phyloP scores from a whole-genome alignment of 2,113 vertebrate species.

The Baryphthengus martii region DNA sequence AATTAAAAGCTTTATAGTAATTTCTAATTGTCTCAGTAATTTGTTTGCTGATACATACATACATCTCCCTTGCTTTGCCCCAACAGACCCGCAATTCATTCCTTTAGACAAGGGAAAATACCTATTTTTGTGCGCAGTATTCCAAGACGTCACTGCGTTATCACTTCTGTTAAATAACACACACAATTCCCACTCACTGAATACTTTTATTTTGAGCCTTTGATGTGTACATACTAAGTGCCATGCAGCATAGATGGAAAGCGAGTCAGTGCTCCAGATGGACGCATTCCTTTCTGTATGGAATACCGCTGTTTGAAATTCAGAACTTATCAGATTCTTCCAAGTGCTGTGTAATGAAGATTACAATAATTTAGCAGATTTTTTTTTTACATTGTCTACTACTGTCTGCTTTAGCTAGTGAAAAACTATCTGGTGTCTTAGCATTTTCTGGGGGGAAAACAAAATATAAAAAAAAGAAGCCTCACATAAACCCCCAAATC shows the following conservation, averaged over 20 bases:
- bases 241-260: background rate
- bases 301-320: background rate
- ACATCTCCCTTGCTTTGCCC: background rate
- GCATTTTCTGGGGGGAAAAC: background rate
- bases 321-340: background rate
- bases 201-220: conserved; percentile 23
- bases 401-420: background rate
- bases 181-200: background rate
- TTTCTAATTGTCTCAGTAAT: background rate
- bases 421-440: background rate
- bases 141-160: background rate
- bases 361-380: background rate
- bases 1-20: background rate
- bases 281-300: background rate
- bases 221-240: background rate
- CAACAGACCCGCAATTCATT: background rate
- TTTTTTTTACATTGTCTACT: background rate
- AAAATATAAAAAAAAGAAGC: background rate
- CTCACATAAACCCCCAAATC: background rate
- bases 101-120: background rate
- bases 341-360: background rate
- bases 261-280: conserved; percentile 31
- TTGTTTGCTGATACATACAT: background rate
- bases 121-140: background rate
- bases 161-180: background rate